Evolutionary conservation across 2,113 vertebrate genomes (phyloP).

Genomic region (Microcebus jonahi): DNA sequence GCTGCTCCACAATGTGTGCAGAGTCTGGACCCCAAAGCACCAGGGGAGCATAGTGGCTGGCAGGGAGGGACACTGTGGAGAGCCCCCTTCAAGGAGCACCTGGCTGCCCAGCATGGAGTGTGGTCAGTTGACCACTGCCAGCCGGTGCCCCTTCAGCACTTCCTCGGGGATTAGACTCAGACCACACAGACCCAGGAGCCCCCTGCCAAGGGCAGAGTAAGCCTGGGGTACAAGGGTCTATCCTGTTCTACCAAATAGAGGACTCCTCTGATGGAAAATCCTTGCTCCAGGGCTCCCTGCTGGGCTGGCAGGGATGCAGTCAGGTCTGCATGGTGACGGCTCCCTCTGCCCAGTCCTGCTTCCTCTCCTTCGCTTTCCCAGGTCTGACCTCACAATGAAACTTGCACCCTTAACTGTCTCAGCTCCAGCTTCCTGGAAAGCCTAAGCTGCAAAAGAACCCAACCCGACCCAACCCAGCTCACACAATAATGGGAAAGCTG

Average conservation of each 20-base stretch:
- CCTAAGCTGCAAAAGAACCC: no score
- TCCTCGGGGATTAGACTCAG: not conserved
- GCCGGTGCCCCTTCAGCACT: not conserved
- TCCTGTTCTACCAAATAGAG: not conserved
- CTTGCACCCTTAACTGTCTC: not conserved
- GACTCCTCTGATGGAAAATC: not conserved
- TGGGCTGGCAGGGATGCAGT: not conserved
- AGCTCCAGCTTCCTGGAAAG: not conserved
- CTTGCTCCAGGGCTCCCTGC: not conserved
- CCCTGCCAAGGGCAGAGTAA: not conserved
- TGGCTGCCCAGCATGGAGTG: rapidly evolving
- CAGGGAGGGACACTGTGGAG: not conserved
- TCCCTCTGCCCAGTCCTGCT: not conserved
- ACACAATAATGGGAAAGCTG: not conserved
- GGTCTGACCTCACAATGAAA: not conserved
- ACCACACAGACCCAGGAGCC: not conserved
- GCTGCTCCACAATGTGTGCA: not conserved
- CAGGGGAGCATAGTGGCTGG: not conserved
- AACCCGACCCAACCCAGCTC: no score
- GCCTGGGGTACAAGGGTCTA: no score
- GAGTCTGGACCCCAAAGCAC: not conserved
- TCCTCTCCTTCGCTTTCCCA: not conserved
- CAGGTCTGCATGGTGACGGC: not conserved
- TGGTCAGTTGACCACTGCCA: not conserved
- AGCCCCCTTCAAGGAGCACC: not conserved